Evolutionary conservation across 1,140 invertebrate species (phyloP).

Genomic region (Gonatopus flavifemur): DNA sequence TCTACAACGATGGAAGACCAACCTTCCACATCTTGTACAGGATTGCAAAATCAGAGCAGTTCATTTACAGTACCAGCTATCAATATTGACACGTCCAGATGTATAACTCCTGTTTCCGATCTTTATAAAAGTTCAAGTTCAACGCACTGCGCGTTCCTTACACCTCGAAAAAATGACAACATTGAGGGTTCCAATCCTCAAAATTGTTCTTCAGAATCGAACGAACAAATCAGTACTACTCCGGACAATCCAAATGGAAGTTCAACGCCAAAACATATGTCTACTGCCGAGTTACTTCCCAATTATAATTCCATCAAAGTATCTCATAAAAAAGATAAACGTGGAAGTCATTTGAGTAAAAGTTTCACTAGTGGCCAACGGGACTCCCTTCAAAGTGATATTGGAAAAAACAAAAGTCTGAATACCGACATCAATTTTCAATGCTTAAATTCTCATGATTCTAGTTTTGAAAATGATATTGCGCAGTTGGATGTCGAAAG

Average conservation of each 20-base stretch:
- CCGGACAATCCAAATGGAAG: constrained; percentile 21
- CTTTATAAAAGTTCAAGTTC: constrained; percentile 15
- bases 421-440: not conserved
- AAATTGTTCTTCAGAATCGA: not conserved
- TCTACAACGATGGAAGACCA: not conserved
- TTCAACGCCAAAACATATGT: constrained; percentile 33
- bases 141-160: no score
- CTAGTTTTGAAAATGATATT: constrained; percentile 21
- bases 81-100: constrained; percentile 15
- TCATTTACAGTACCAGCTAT: no score
- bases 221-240: not conserved
- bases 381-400: not conserved
- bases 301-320: constrained; percentile 47
- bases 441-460: not conserved
- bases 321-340: constrained; percentile 50
- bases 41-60: no score
- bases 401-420: not conserved
- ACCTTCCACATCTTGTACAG: no score
- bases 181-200: not conserved
- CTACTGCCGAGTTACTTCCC: constrained; percentile 30
- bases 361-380: not conserved
- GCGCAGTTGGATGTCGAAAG: not conserved
- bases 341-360: constrained; percentile 5
- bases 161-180: not conserved
- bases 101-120: constrained; percentile 13